These are phyloP conservation scores for Acheta domesticus DNA, from an alignment of 2,888 invertebrate species.

Conservation along the genomic window DNA sequence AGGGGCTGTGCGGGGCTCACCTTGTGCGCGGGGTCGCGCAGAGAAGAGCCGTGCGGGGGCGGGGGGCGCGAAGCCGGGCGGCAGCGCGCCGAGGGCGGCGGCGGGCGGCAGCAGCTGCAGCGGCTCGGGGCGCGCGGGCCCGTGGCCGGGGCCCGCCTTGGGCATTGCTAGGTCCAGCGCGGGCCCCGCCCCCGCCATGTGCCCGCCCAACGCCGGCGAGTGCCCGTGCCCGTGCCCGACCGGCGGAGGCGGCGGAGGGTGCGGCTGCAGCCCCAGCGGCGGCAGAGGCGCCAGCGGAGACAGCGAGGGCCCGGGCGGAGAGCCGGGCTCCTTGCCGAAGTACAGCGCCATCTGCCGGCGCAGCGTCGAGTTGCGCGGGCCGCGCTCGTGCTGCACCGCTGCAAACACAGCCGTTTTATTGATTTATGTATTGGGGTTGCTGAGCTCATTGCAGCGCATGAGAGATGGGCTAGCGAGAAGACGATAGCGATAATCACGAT, in stretches of 20 bases:
- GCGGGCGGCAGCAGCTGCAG: conserved; percentile 28
- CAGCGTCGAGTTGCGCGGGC: conserved; percentile 91
- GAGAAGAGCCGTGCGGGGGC: conserved; percentile 28
- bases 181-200: not conserved
- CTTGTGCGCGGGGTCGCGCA: conserved; percentile 22
- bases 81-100: conserved; percentile 24
- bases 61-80: not conserved
- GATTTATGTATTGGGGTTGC: not conserved
- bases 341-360: conserved; percentile 86
- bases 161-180: conserved; percentile 40
- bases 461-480: too few relatives aligned
- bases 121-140: conserved; percentile 33
- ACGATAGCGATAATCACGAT: too few relatives aligned
- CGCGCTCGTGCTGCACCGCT: conserved; percentile 98
- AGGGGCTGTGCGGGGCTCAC: not conserved
- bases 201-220: not conserved
- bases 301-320: conserved; percentile 40
- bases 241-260: conserved; percentile 25
- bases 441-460: too few relatives aligned
- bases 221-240: not conserved
- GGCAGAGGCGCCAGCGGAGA: conserved; percentile 40
- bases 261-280: conserved; percentile 40
- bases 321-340: conserved; percentile 61
- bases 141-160: conserved; percentile 38
- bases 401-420: conserved; percentile 44